Conservation (phyloP, 1,140 invertebrate genomes). For the Marisa cornuarietis region DNA sequence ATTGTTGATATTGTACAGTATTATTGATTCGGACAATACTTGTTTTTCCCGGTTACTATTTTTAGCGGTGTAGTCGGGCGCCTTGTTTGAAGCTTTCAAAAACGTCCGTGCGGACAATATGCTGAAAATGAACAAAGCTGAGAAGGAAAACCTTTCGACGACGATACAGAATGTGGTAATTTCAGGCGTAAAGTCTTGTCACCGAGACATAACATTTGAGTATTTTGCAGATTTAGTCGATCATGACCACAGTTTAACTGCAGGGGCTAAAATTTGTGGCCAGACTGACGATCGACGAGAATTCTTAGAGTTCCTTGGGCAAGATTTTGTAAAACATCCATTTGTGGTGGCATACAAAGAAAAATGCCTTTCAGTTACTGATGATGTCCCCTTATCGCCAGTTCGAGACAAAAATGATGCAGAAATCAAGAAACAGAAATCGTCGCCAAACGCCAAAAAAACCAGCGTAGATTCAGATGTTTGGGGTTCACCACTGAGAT, state of each 20-base stretch:
- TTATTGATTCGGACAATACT: not conserved
- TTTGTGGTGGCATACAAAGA: conserved; percentile 14
- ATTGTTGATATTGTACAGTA: not conserved
- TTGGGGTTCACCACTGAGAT: conserved; percentile 20
- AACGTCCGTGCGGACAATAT: too few species aligned
- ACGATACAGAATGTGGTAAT: too few species aligned
- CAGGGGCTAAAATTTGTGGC: too few species aligned
- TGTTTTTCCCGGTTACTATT: not conserved
- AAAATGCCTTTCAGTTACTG: not conserved
- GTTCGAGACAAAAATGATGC: too few species aligned
- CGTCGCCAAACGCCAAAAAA: not conserved
- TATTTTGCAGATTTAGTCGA: too few species aligned
- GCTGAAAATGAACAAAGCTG: too few species aligned
- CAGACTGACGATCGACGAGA: too few species aligned
- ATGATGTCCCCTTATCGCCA: not conserved
- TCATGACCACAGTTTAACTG: too few species aligned
- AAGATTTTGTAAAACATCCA: conserved; percentile 12
- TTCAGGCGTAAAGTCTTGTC: too few species aligned
- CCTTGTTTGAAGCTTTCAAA: not conserved
- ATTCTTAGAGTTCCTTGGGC: not conserved
- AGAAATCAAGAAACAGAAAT: not conserved
- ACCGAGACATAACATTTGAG: too few species aligned
- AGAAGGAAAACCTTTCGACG: too few species aligned
- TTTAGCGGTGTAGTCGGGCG: not conserved
- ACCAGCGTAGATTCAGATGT: conserved; percentile 2